Base-by-base conservation (phyloP, 2,113 vertebrate genomes). In the Mus pahari region DNA sequence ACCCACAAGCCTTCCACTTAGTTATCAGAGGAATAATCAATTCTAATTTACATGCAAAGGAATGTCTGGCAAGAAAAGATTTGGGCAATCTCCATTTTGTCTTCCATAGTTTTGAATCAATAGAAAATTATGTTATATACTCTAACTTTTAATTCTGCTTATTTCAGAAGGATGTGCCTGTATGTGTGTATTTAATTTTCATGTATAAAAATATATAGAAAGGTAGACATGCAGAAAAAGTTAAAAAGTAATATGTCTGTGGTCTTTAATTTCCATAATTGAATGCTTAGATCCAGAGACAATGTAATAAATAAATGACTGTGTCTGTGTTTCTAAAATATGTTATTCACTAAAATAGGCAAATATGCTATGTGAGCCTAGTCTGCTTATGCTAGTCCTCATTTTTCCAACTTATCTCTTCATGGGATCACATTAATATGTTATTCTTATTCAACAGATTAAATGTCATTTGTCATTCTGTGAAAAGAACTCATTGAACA, bases 21-120 rank as follows among this genome's bases (percentile, higher is more conserved):
- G 66, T 94, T 93, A 93, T 95, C 73, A 75, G 20, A 92, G 55
- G 89, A 97, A 92, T 86, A 95, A 97, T 90, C 82, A 91, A 75
- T 96, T 96, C 83, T 96, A 94, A 97, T 97, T 94, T 92, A 48
- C 82, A 96, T 94, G 91, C 78, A 86, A 26, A 94, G 50, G n/a
- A 78, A 86, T 92, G 58, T 91, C 50, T 92, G 70, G 9, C 26
- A 71, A 84, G 42, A 58, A 64, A 55, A 78, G 33, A 71, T 91
- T 60, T 94, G 45, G 33, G 33, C 64, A 88, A 82, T 45, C 13
- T 90, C 28, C 53, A 70, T 86, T 93, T 96, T 95, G 39, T 48
- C 48, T 89, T 36, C 42, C 22, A 45, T 4, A 22, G 33, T 84
- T 95, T 89, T 55, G 53, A 86, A 70, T 94, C 17, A 96, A 42